Conservation (phyloP, 2,113 vertebrate species). For the Cynopterus brachyotis region DNA sequence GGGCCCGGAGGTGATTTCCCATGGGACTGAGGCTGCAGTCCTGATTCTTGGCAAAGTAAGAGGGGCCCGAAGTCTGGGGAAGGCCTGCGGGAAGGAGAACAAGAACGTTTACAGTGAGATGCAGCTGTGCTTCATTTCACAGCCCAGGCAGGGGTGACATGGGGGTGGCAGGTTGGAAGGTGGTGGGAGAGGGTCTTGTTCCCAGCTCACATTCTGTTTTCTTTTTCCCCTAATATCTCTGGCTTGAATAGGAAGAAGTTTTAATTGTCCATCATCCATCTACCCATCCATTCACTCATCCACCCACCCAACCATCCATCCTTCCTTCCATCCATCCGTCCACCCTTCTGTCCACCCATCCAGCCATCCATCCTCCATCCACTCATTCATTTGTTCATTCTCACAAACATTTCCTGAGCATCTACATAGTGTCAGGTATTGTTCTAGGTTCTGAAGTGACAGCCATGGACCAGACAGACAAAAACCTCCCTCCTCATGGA, state of each 20-base stretch:
- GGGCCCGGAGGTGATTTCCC: not conserved
- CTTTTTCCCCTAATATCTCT: not conserved
- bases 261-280: not conserved
- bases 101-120: not conserved
- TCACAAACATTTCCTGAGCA: too few species aligned
- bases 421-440: not conserved
- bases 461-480: not conserved
- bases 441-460: not conserved
- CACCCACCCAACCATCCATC: not conserved
- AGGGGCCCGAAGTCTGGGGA: slow-evolving; percentile 55
- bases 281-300: accelerated
- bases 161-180: accelerated
- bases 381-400: too few species aligned
- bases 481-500: not conserved
- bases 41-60: slow-evolving; percentile 38
- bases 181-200: too few species aligned
- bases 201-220: not conserved
- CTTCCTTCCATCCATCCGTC: not conserved
- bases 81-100: not conserved
- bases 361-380: not conserved
- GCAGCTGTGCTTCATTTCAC: not conserved
- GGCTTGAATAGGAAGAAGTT: not conserved
- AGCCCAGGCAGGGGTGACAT: too few species aligned
- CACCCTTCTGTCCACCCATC: not conserved
- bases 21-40: not conserved